Base-by-base conservation (phyloP, 64 coral and sea anemone species). In the Dendrophyllia cribrosa region DNA sequence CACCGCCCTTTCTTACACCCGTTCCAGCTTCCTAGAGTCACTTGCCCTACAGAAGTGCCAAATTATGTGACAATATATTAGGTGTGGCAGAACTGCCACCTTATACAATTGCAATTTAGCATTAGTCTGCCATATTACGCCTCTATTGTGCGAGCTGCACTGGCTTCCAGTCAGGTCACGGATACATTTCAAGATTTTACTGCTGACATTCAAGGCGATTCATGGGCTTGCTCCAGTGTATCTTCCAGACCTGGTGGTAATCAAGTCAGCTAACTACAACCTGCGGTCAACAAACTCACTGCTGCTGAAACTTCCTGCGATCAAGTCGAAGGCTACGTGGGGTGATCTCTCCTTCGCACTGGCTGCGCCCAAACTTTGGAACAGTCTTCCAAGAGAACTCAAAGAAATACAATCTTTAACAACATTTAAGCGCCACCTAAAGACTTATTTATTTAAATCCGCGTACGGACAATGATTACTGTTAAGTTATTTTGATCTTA, bases 131-230 rank as follows among this genome's bases (percentile, higher is more conserved):
- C 70, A 88, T 26, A 88, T 88, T 12, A 62, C 52, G 13, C 81
- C 62, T 20, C 56, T 85, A 12, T 85, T 85, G 62, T 19, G 19
- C 58, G 55, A 88, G 50, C 51, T 88, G n/a, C 86, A 88, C 73
- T 88, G 66, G 86, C 70, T 88, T 52, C 86, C 86, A 47, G 55
- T 88, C 51, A 88, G 86, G 70, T 88, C 22, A 21, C 71, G 53
- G 23, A 72, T 88, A 43, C 73, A 75, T 72, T 88, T 75, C 52
- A 75, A 76, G 58, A 72, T 75, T 51, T 21, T 76, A 21, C 43
- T 88, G 14, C 25, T 88, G 11, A 88, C 86, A 55, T 88, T 58
- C 70, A 75, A 88, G 86, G 70, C 50, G 3, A 79, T 79, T 56
- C 51, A 79, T 79, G 76, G 76, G 10, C 50, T 79, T 3, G 76